Evolutionary conservation across 2,113 vertebrate species (phyloP), one percentile per base, ranked within the genome.

Genomic region (Xenus cinereus): DNA sequence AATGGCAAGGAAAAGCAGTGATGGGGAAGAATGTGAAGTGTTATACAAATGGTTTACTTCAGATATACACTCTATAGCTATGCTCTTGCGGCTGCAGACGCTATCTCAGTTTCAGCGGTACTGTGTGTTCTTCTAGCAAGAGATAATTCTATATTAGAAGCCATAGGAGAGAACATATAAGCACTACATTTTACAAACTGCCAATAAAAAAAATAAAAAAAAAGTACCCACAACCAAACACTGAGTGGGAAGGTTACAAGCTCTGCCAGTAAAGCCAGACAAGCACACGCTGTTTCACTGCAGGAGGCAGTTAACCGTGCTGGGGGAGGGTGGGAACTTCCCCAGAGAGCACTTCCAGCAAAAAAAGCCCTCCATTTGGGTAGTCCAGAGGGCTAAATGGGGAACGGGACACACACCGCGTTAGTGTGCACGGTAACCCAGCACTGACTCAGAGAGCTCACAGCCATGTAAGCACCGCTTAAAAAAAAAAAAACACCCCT

Each of bases 121-220:
- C 76, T 81, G 60, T 22, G 50, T 84, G 88, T 88, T 92, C 89
- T 37, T 60, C 64, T 53, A 89, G 48, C 30, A 74, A 78, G 64
- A 91, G 73, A 56, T 77, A 39, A 59, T 77, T 93, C 81, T 95
- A 53, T 94, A 93, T 91, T 89, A 74, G 87, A 91, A 91, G 54
- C 69, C 77, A 57, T 4, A 48, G 56, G 39, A 89, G 68, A 89
- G 81, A 93, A 83, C 37, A 37, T 28, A n/a, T 2, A 83, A 76
- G 72, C 28, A n/a, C 41, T 60, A 87, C 56, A 53, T 77, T 83
- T 77, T 35, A 81, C 45, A 60, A 43, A 69, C 73, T 91, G 77
- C 62, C 92, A 94, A 63, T 48, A 72, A 87, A 63, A 63, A 78
- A 41, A 41, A 37, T 43, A 35, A 37, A 23, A 57, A 60, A 77